A percentile compares a stretch with the other conserved stretches of the same genome.
Conservation (phyloP, 2,888 invertebrate species). For the Drosophila gaucha region DNA sequence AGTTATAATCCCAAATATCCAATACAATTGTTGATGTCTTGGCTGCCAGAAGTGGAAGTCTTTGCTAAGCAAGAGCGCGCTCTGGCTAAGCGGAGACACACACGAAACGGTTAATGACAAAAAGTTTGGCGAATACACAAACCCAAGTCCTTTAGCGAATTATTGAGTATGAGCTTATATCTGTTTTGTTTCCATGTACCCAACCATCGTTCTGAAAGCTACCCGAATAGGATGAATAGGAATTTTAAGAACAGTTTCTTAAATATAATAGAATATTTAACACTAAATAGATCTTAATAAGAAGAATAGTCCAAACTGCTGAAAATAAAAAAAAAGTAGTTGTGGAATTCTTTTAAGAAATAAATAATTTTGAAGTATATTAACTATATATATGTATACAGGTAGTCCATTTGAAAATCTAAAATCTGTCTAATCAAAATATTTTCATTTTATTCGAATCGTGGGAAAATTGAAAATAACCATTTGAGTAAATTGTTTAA, state of each 20-base stretch:
- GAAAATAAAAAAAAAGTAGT: no score
- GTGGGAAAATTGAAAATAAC: slow-evolving; percentile 4
- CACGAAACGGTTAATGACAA: background rate
- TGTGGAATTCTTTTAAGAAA: no score
- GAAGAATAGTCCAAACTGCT: no score
- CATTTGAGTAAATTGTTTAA: slow-evolving; percentile 1
- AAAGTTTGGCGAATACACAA: slow-evolving; percentile 22
- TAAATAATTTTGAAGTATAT: background rate
- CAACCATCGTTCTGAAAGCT: background rate
- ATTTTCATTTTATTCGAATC: background rate
- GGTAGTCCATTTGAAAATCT: background rate
- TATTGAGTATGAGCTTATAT: background rate
- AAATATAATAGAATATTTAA: no score
- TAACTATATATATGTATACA: background rate
- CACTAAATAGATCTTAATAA: no score
- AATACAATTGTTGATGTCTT: background rate
- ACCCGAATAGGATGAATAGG: background rate
- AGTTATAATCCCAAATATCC: no score
- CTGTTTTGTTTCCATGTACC: background rate
- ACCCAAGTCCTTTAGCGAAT: background rate
- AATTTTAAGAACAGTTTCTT: no score
- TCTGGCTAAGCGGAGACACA: slow-evolving; percentile 3
- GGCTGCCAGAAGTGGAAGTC: background rate
- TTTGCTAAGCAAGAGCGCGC: background rate
- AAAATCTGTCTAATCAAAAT: no score